phyloP scores from a whole-genome alignment of 2,888 invertebrate genomes.

The Andrena dorsata region DNA sequence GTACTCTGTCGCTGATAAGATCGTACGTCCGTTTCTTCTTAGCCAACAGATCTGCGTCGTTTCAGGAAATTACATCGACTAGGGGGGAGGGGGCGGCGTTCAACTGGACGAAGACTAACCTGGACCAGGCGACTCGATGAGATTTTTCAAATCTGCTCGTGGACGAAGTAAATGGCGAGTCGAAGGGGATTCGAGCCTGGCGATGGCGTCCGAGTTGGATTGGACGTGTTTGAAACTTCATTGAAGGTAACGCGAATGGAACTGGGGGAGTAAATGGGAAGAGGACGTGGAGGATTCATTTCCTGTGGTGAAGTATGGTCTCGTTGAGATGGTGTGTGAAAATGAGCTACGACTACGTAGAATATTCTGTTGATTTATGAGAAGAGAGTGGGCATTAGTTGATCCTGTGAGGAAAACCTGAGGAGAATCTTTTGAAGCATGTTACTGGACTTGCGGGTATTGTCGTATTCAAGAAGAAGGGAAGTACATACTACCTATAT shows the following conservation, averaged over 20 bases:
- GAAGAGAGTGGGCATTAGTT: no score
- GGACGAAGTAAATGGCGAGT: background rate
- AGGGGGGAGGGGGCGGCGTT: background rate
- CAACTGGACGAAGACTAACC: conserved; percentile 1
- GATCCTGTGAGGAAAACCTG: no score
- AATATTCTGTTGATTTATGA: no score
- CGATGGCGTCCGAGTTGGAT: background rate
- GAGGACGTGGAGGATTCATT: no score
- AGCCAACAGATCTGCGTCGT: conserved; percentile 1
- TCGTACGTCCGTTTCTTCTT: conserved; percentile 31
- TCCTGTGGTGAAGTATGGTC: no score
- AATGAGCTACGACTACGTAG: no score
- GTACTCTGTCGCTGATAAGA: conserved; percentile 46
- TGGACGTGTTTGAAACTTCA: background rate
- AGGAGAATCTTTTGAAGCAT: no score
- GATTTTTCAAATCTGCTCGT: background rate
- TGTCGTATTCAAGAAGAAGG: no score
- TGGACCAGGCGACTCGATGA: background rate
- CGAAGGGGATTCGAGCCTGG: background rate
- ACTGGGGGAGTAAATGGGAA: background rate
- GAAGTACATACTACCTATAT: no score
- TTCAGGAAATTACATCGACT: conserved; percentile 50
- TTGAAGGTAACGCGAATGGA: background rate
- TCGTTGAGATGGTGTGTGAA: no score
- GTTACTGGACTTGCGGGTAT: no score